These are phyloP conservation scores for Lamellibrachia luymesi DNA, from an alignment of 1,140 invertebrate species.

Conservation along the genomic window DNA sequence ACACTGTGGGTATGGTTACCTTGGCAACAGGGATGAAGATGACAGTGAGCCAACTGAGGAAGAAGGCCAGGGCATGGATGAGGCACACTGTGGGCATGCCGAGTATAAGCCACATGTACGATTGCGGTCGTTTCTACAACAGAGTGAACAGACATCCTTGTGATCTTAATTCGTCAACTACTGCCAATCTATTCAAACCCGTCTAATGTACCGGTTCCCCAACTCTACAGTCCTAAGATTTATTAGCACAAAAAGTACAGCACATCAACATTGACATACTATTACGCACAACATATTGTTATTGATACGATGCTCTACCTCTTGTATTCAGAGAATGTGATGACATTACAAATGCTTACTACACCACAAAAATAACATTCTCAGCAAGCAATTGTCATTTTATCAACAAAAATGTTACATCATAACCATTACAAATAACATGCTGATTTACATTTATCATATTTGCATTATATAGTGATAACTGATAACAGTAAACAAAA, in stretches of 20 bases:
- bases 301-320: no score
- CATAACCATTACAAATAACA: neutral
- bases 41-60: conserved; percentile 45
- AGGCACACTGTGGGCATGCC: conserved; percentile 41
- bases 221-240: neutral
- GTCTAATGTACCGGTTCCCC: neutral
- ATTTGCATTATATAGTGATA: no score
- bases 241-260: no score
- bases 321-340: no score
- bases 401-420: neutral
- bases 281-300: no score
- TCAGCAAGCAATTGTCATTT: no score
- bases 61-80: conserved; percentile 36
- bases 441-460: no score
- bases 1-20: conserved; percentile 28
- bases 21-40: conserved; percentile 48
- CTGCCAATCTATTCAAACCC: neutral
- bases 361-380: no score
- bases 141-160: neutral
- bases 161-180: neutral
- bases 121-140: conserved; percentile 24
- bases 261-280: no score
- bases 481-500: no score
- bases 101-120: conserved; percentile 46
- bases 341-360: no score